Evolutionary conservation across 2,797 vertebrate species (phyloP).

Genomic region (Perdix hodgsoniae): DNA sequence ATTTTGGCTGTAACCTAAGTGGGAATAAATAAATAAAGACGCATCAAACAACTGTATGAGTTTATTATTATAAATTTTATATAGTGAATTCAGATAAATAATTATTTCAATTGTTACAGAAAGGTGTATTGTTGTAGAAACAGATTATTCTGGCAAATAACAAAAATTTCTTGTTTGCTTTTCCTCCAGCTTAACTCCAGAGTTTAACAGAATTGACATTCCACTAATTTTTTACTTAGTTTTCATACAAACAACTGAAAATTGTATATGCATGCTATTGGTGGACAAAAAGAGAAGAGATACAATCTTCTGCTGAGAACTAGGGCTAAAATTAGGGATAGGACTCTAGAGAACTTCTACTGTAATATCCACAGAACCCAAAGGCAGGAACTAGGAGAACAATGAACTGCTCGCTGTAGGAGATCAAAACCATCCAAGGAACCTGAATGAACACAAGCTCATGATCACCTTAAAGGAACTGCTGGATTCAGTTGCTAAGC

Average conservation of each 20-base stretch:
- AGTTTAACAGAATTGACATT: neutral
- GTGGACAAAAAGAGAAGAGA: neutral
- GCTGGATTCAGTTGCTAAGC: neutral
- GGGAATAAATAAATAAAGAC: neutral
- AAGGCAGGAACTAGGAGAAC: neutral
- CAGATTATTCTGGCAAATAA: neutral
- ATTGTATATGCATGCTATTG: neutral
- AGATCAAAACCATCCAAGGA: neutral
- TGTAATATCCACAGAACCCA: neutral
- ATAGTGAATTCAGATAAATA: slow-evolving; percentile 28
- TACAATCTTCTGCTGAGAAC: neutral
- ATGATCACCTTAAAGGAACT: neutral
- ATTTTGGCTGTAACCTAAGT: slow-evolving; percentile 92
- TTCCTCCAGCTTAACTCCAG: neutral
- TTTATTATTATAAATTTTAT: neutral
- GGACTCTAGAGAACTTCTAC: neutral
- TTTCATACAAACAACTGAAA: neutral
- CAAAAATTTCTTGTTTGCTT: neutral
- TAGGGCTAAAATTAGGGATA: neutral
- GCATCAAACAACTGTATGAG: neutral
- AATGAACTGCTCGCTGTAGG: neutral
- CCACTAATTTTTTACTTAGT: neutral
- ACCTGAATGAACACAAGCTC: neutral
- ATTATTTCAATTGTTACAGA: neutral
- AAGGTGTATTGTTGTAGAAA: neutral